phyloP scores from a whole-genome alignment of 2,888 invertebrate genomes.

The Diloba caeruleocephala region DNA sequence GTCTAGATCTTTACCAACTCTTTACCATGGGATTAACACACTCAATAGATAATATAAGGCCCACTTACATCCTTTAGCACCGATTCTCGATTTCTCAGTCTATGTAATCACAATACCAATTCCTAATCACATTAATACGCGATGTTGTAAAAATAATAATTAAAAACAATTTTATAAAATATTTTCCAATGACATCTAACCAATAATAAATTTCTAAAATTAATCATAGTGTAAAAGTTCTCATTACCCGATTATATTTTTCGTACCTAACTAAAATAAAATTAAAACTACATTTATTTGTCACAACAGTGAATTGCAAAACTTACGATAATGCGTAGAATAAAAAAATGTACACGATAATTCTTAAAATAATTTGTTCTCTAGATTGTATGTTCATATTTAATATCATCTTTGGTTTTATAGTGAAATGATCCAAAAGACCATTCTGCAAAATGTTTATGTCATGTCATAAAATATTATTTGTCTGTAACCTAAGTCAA shows the following conservation, averaged over 20 bases:
- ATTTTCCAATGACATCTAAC: slow-evolving; percentile 56
- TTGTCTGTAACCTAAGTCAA: slow-evolving; percentile 10
- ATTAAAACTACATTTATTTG: slow-evolving; percentile 47
- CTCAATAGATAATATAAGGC: slow-evolving; percentile 55
- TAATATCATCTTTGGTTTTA: slow-evolving; percentile 86
- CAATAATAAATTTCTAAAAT: slow-evolving; percentile 56
- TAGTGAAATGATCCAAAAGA: slow-evolving; percentile 63
- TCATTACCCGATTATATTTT: slow-evolving; percentile 54
- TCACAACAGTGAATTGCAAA: slow-evolving; percentile 63
- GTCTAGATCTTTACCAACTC: slow-evolving; percentile 36
- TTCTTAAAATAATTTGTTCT: slow-evolving; percentile 65
- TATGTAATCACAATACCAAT: slow-evolving; percentile 62
- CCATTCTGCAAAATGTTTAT: slow-evolving; percentile 51
- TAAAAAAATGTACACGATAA: slow-evolving; percentile 55
- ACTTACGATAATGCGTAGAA: slow-evolving; percentile 42
- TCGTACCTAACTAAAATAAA: slow-evolving; percentile 41
- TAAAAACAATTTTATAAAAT: slow-evolving; percentile 53
- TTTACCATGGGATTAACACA: slow-evolving; percentile 11
- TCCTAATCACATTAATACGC: slow-evolving; percentile 38
- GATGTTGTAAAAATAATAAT: slow-evolving; percentile 47
- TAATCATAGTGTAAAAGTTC: slow-evolving; percentile 38
- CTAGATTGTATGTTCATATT: slow-evolving; percentile 66
- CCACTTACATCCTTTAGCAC: slow-evolving; percentile 60
- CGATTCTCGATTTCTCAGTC: slow-evolving; percentile 65
- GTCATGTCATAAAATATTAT: slow-evolving; percentile 17